These are phyloP conservation scores for Setophaga coronata DNA, from an alignment of 2,113 vertebrate genomes.

Conservation along the genomic window DNA sequence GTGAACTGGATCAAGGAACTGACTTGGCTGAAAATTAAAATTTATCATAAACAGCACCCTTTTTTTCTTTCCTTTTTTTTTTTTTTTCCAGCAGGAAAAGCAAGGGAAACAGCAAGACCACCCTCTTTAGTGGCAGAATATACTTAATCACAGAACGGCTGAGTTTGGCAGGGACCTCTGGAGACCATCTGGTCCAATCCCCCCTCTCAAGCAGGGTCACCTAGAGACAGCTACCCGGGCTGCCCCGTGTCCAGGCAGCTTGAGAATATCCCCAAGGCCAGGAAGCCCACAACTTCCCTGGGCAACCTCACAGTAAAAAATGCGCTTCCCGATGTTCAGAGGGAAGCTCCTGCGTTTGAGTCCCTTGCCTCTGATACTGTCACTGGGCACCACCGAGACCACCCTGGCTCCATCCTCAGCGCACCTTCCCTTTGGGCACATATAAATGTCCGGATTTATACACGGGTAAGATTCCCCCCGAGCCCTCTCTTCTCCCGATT, in stretches of 20 bases:
- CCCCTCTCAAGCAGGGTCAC: not conserved
- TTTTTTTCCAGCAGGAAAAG: not conserved
- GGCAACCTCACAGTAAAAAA: not conserved
- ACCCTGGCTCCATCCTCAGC: not conserved
- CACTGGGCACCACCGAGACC: not conserved
- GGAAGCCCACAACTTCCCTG: no score
- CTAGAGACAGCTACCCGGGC: not conserved
- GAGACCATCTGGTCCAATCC: not conserved
- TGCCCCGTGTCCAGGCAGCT: not conserved
- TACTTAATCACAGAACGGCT: not conserved
- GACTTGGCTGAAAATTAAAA: not conserved
- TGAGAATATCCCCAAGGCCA: not conserved
- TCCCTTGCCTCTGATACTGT: no score
- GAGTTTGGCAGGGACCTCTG: not conserved
- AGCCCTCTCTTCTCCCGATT: not conserved
- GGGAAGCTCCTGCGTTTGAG: not conserved
- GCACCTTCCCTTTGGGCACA: not conserved
- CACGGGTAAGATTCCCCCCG: accelerated
- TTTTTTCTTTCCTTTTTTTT: not conserved
- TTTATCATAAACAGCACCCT: not conserved
- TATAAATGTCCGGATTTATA: accelerated
- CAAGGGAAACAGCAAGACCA: not conserved
- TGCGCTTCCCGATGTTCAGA: not conserved
- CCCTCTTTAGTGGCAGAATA: not conserved
- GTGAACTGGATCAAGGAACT: not conserved